phyloP scores from a whole-genome alignment of 2,888 invertebrate species.

The Tigriopus californicus region DNA sequence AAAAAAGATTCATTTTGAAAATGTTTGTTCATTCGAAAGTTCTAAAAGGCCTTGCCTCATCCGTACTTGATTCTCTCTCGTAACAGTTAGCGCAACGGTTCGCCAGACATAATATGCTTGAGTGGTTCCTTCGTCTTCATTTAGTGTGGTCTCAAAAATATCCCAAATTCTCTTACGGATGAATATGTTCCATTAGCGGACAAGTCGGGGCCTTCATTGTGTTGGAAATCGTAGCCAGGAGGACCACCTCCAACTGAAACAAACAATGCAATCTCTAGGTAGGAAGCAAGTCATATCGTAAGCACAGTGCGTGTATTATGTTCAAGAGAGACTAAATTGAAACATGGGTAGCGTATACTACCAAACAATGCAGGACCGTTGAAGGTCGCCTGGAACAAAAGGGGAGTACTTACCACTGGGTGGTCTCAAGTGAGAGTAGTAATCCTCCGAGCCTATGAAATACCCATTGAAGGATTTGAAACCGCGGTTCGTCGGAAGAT shows the following conservation, averaged over 20 bases:
- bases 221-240: slow-evolving; percentile 19
- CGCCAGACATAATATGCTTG: not conserved
- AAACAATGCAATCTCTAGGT: not conserved
- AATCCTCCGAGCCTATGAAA: slow-evolving; percentile 76
- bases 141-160: not conserved
- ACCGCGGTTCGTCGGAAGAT: slow-evolving; percentile 54
- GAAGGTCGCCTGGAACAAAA: not conserved
- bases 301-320: too few relatives aligned
- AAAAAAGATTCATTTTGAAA: too few relatives aligned
- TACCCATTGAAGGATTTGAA: slow-evolving; percentile 64
- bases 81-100: not conserved
- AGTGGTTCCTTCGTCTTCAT: too few relatives aligned
- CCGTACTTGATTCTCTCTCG: too few relatives aligned
- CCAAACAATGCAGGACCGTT: not conserved
- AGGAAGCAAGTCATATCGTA: too few relatives aligned
- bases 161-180: slow-evolving; percentile 15
- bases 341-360: too few relatives aligned
- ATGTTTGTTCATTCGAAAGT: too few relatives aligned
- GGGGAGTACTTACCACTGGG: not conserved
- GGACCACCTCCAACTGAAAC: not conserved
- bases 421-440: slow-evolving; percentile 53
- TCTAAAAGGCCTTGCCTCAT: too few relatives aligned
- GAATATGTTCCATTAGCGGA: slow-evolving; percentile 16
- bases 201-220: slow-evolving; percentile 16
- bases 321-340: not conserved